Percentiles rank a stretch among this genome's conserved stretches.
Evolutionary conservation across 2,113 vertebrate genomes (phyloP).

Genomic region (Naja naja): DNA sequence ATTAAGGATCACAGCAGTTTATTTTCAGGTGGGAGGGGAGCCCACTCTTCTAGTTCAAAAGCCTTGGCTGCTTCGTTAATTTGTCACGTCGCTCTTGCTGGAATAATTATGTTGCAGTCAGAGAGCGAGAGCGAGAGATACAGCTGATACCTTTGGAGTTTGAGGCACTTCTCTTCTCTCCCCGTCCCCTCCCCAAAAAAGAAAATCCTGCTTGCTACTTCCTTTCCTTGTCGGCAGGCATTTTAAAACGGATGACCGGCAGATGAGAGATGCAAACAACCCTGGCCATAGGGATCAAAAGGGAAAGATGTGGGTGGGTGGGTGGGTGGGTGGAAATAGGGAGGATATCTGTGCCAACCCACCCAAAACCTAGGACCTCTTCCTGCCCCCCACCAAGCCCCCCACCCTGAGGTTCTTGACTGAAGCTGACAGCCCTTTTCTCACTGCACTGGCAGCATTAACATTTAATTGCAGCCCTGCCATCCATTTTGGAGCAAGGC

Average conservation of each 20-base stretch:
- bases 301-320: accelerated
- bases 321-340: too few relatives aligned
- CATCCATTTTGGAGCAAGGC: not conserved
- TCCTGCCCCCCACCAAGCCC: not conserved
- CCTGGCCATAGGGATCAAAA: not conserved
- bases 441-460: not conserved
- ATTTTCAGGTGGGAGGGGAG: constrained; percentile 6
- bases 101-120: constrained; percentile 35
- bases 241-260: not conserved
- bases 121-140: constrained; percentile 22
- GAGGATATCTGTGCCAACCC: not conserved
- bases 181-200: not conserved
- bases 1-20: constrained; percentile 54
- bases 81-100: constrained; percentile 37
- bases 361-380: accelerated
- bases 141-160: constrained; percentile 12
- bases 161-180: constrained; percentile 29
- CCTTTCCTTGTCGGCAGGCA: not conserved
- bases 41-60: constrained; percentile 43
- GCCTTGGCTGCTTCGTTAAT: constrained; percentile 41
- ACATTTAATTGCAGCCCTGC: not conserved
- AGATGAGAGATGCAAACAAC: not conserved
- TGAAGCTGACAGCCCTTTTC: not conserved
- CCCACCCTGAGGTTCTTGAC: accelerated
- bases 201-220: constrained; percentile 16